phyloP scores from a whole-genome alignment of 2,797 vertebrate genomes.

The Sphenopsis melanotis region DNA sequence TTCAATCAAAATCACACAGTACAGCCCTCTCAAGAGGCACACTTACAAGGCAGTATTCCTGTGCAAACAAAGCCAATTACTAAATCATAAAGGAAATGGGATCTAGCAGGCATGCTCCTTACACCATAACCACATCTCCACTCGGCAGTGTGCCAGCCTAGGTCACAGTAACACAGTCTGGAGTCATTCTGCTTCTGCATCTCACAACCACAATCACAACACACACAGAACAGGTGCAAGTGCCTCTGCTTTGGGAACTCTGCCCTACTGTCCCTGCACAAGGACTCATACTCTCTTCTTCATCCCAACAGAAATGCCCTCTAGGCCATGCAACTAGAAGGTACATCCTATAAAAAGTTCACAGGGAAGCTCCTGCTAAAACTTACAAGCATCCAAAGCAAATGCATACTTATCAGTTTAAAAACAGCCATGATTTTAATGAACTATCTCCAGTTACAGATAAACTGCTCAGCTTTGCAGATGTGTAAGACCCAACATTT shows the following conservation, averaged over 20 bases:
- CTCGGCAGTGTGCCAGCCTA: rapidly evolving
- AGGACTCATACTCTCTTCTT: background rate
- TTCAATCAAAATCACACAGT: background rate
- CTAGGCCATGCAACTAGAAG: rapidly evolving
- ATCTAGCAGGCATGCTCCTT: background rate
- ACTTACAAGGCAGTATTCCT: background rate
- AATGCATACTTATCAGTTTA: background rate
- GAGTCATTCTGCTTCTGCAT: background rate
- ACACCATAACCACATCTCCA: background rate
- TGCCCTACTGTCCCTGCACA: background rate
- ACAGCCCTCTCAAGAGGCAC: background rate
- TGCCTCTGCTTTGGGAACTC: background rate
- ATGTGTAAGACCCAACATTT: background rate
- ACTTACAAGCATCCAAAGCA: background rate
- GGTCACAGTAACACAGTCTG: rapidly evolving
- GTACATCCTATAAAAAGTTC: background rate
- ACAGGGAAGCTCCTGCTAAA: background rate
- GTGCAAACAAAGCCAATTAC: background rate
- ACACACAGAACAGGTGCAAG: background rate
- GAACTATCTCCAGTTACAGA: background rate
- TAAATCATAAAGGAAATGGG: background rate
- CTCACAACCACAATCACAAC: rapidly evolving
- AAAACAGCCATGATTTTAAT: background rate
- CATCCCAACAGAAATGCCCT: background rate
- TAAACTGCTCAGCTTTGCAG: background rate